Conservation (phyloP, 2,888 invertebrate genomes). For the Leptarthrus brevirostris region DNA sequence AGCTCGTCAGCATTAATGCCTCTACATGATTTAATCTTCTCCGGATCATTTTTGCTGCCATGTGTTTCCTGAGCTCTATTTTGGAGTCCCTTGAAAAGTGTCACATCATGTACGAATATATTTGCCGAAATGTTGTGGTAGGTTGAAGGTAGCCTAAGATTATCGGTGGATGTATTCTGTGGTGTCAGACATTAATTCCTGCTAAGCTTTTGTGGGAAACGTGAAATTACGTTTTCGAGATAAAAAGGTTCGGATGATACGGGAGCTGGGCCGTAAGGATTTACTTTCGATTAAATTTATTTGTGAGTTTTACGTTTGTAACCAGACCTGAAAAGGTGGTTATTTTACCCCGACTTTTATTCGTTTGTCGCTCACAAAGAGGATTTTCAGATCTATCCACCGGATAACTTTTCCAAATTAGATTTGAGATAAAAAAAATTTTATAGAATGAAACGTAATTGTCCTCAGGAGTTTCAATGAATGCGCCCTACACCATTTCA, state of each 20-base stretch:
- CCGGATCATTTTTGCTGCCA: constrained; percentile 38
- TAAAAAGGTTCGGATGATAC: constrained; percentile 33
- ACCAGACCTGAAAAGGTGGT: constrained; percentile 5
- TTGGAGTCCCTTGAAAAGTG: constrained; percentile 37
- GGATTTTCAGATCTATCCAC: background rate
- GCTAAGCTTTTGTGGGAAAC: constrained; percentile 41
- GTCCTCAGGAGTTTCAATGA: no score
- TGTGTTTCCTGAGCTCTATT: constrained; percentile 15
- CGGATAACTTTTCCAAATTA: background rate
- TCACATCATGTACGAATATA: constrained; percentile 30
- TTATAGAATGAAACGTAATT: no score
- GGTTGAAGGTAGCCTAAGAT: constrained; percentile 24
- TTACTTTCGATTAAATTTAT: constrained; percentile 41
- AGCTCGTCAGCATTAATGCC: constrained; percentile 28
- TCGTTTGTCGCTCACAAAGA: no score
- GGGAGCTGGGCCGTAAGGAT: constrained; percentile 11
- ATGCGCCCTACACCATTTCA: no score
- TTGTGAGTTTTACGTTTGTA: constrained; percentile 18
- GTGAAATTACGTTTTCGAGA: constrained; percentile 38
- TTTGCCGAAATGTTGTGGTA: constrained; percentile 20
- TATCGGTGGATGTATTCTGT: constrained; percentile 36
- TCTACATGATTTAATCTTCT: constrained; percentile 35
- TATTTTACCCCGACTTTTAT: background rate
- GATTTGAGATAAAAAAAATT: no score
- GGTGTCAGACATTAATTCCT: constrained; percentile 36